phyloP scores from a whole-genome alignment of 2,797 vertebrate genomes.

The Varecia variegata region DNA sequence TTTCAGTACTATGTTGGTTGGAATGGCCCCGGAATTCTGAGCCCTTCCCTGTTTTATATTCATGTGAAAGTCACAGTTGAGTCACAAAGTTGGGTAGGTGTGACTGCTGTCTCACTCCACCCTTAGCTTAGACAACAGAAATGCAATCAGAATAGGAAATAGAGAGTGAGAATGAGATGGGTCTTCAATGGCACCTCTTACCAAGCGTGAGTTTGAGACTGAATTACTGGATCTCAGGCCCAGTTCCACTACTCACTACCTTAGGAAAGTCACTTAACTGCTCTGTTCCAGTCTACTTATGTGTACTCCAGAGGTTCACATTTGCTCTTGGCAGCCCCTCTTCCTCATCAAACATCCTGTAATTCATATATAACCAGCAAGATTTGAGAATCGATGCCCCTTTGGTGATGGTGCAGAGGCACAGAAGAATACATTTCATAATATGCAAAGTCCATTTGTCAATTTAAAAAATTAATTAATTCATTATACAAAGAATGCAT shows the following conservation, averaged over 20 bases:
- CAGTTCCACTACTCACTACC: neutral
- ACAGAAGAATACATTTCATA: neutral
- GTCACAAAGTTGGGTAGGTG: constrained; percentile 40
- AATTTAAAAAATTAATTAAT: neutral
- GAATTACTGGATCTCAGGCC: neutral
- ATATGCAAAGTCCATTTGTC: neutral
- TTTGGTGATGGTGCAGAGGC: neutral
- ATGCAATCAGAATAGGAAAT: neutral
- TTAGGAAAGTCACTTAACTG: neutral
- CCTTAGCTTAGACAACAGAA: constrained; percentile 2
- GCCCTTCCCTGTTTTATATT: constrained; percentile 48
- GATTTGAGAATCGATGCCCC: neutral
- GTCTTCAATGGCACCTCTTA: neutral
- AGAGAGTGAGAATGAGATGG: neutral
- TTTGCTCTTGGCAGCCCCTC: neutral
- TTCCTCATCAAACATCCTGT: neutral
- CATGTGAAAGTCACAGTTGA: constrained; percentile 44
- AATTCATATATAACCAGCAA: neutral
- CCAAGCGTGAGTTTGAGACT: neutral
- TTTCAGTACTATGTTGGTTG: neutral
- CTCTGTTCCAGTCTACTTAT: neutral
- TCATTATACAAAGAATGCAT: neutral
- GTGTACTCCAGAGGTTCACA: neutral
- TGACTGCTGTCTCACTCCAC: constrained; percentile 8
- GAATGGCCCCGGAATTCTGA: constrained; percentile 22